A percentile compares a stretch with the other conserved stretches of the same genome.
phyloP scores from a whole-genome alignment of 2,797 vertebrate genomes.

The Oophaga sylvatica region DNA sequence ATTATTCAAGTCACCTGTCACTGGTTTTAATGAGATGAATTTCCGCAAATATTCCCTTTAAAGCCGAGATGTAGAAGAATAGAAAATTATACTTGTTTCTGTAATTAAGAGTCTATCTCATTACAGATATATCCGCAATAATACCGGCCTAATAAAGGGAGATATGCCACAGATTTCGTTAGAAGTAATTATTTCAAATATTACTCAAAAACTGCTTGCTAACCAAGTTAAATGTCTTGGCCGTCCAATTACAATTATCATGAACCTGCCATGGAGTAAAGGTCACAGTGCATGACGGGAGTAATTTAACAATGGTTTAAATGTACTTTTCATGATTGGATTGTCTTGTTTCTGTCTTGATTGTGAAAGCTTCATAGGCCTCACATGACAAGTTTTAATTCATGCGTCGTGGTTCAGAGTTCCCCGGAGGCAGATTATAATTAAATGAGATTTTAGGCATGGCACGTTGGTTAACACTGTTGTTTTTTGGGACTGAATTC shows the following conservation, averaged over 20 bases:
- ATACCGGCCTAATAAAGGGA: background rate
- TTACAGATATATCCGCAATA: background rate
- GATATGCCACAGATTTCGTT: slow-evolving; percentile 17
- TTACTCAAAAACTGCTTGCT: slow-evolving; percentile 15
- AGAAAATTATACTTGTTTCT: background rate
- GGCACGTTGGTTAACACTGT: background rate
- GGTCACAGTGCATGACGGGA: slow-evolving; percentile 16
- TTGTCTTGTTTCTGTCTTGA: slow-evolving; percentile 19
- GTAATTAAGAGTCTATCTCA: background rate
- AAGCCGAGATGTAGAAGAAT: background rate
- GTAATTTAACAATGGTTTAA: slow-evolving; percentile 12
- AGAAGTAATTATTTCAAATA: slow-evolving; percentile 30
- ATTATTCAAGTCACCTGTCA: too few relatives aligned
- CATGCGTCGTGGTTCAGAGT: background rate
- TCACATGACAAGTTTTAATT: slow-evolving; percentile 8
- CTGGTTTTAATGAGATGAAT: background rate
- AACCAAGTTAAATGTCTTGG: slow-evolving; percentile 20
- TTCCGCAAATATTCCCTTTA: background rate
- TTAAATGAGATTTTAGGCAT: background rate
- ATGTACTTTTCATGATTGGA: slow-evolving; percentile 26
- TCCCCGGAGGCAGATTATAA: background rate
- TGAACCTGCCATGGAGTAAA: slow-evolving; percentile 23
- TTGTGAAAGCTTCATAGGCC: background rate
- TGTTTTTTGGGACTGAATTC: background rate
- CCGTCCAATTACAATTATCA: slow-evolving; percentile 24